phyloP scores from a whole-genome alignment of 2,888 invertebrate species.

The Plagodis dolabraria region DNA sequence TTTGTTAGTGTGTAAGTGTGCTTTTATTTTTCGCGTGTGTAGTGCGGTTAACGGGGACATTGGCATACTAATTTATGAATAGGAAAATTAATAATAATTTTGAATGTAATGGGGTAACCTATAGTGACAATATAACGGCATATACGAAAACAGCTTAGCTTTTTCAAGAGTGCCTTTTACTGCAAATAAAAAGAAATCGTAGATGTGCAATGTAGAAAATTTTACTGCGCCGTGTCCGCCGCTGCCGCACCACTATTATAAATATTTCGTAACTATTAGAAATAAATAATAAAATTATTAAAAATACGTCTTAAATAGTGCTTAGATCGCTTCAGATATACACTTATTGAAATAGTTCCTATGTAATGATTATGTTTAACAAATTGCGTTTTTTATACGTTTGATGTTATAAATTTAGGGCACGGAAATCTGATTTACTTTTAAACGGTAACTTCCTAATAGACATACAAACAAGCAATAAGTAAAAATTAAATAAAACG shows the following conservation, averaged over 20 bases:
- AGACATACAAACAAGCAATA: neutral
- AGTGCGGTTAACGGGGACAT: neutral
- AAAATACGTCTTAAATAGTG: constrained; percentile 37
- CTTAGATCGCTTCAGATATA: constrained; percentile 40
- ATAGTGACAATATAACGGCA: constrained; percentile 5
- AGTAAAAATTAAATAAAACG: neutral
- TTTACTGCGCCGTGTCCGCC: constrained; percentile 13
- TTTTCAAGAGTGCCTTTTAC: constrained; percentile 16
- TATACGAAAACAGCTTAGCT: constrained; percentile 11
- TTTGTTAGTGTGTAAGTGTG: constrained; percentile 75
- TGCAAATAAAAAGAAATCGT: constrained; percentile 4
- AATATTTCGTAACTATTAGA: constrained; percentile 39
- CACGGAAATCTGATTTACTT: constrained; percentile 11
- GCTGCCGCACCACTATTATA: constrained; percentile 24
- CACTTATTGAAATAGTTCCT: constrained; percentile 41
- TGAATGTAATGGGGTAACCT: neutral
- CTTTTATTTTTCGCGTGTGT: constrained; percentile 62
- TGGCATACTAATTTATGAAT: neutral
- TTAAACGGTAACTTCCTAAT: neutral
- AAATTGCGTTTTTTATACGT: constrained; percentile 11
- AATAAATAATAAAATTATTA: constrained; percentile 31
- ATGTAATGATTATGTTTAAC: constrained; percentile 30
- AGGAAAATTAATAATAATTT: neutral
- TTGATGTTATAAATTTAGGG: constrained; percentile 7
- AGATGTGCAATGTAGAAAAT: neutral